Conservation (phyloP, 2,888 invertebrate genomes). For the Archaeoteleia sp. region DNA sequence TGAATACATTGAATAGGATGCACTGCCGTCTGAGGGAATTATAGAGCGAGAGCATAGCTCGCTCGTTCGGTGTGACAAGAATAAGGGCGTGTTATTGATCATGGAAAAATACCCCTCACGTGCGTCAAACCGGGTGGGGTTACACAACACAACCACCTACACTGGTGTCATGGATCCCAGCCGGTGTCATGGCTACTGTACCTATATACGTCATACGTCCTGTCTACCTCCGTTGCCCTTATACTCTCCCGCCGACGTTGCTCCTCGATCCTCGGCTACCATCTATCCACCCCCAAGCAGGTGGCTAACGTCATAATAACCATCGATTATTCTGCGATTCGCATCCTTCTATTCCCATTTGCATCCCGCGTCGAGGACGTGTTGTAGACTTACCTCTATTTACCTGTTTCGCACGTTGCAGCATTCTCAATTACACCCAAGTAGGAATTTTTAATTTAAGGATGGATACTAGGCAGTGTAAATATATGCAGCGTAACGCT, state of each 20-base stretch:
- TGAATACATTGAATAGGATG: constrained; percentile 12
- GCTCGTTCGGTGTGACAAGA: constrained; percentile 70
- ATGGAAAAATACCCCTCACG: constrained; percentile 71
- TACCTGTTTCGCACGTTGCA: too few relatives aligned
- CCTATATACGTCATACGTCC: constrained; percentile 35
- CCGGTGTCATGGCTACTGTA: constrained; percentile 67
- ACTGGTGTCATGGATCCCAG: constrained; percentile 61
- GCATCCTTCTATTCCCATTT: constrained; percentile 5
- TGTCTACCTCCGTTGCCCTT: constrained; percentile 52
- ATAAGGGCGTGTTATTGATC: constrained; percentile 73
- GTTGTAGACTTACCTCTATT: constrained; percentile 1
- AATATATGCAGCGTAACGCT: too few relatives aligned
- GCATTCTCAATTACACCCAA: too few relatives aligned
- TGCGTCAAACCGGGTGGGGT: constrained; percentile 50
- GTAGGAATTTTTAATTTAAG: too few relatives aligned
- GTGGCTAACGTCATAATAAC: constrained; percentile 63
- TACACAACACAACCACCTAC: constrained; percentile 50
- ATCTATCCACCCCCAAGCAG: constrained; percentile 34
- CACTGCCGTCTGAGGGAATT: constrained; percentile 14
- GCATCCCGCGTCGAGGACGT: not conserved
- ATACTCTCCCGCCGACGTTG: too few relatives aligned
- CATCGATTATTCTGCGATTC: constrained; percentile 38
- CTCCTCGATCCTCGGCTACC: constrained; percentile 48
- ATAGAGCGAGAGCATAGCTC: constrained; percentile 59
- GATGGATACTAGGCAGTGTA: too few relatives aligned